Percentiles rank a stretch among this genome's conserved stretches.
Evolutionary conservation across 2,113 vertebrate genomes (phyloP).

Genomic region (Parotia lawesii): DNA sequence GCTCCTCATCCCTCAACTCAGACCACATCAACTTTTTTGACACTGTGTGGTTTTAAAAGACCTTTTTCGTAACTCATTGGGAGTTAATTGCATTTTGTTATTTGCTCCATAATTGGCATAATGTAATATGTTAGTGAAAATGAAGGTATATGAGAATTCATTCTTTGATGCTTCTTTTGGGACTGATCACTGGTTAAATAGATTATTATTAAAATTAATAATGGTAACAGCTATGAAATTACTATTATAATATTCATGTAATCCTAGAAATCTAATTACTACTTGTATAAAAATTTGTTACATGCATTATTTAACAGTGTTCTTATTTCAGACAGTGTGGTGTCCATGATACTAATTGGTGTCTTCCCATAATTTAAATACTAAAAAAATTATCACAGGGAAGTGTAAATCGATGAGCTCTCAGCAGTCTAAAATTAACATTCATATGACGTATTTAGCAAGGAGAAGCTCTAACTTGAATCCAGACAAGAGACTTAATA

Average conservation of each 20-base stretch:
- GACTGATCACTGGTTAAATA: constrained; percentile 18
- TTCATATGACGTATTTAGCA: constrained; percentile 21
- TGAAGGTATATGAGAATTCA: not conserved
- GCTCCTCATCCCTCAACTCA: not conserved
- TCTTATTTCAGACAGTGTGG: constrained; percentile 40
- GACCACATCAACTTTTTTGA: not conserved
- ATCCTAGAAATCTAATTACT: constrained; percentile 59
- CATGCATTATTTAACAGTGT: constrained; percentile 64
- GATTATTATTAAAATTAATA: constrained; percentile 51
- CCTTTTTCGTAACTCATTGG: not conserved
- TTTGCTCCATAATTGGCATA: not conserved
- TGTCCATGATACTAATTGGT: constrained; percentile 43
- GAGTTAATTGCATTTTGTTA: constrained; percentile 20
- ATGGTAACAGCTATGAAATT: constrained; percentile 21
- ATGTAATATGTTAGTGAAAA: not conserved
- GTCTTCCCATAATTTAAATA: constrained; percentile 36
- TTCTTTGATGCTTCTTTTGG: not conserved
- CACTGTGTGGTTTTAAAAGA: not conserved
- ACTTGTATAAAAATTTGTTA: constrained; percentile 57
- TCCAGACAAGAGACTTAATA: not conserved
- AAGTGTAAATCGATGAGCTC: constrained; percentile 24
- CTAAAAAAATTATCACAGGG: constrained; percentile 36
- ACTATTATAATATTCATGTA: constrained; percentile 40
- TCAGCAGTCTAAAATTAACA: constrained; percentile 54
- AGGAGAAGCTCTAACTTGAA: constrained; percentile 2